These are phyloP conservation scores for Hippasteria phrygiana DNA, from an alignment of 53 echinoderm and acorn worm genomes.

Conservation along the genomic window DNA sequence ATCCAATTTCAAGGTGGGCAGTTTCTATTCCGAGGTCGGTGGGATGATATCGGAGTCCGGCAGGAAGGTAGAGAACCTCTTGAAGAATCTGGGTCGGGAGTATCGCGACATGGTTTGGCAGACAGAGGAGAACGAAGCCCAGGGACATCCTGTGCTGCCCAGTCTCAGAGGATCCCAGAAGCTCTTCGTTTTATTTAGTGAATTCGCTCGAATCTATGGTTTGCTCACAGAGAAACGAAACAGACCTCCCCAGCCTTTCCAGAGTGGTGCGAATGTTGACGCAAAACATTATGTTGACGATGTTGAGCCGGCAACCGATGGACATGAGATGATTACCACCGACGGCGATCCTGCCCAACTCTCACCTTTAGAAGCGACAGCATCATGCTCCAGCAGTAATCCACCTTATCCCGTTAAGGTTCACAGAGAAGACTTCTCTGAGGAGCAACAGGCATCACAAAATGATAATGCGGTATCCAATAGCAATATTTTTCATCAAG, in stretches of 20 bases:
- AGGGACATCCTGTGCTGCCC: neutral
- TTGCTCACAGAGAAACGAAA: conserved; percentile 22
- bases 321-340: neutral
- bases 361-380: neutral
- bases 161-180: conserved; percentile 36
- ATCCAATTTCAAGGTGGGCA: conserved; percentile 28
- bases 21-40: conserved; percentile 40
- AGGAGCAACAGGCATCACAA: neutral
- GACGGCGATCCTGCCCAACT: neutral
- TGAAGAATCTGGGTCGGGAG: conserved; percentile 55
- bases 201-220: conserved; percentile 30
- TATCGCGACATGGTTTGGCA: conserved; percentile 43
- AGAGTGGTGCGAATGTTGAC: neutral
- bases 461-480: neutral
- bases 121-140: conserved; percentile 26
- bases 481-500: neutral
- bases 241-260: neutral
- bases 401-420: conserved; percentile 21
- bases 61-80: conserved; percentile 49
- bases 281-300: neutral
- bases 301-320: neutral
- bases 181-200: conserved; percentile 30
- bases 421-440: conserved; percentile 9
- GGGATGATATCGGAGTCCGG: conserved; percentile 17
- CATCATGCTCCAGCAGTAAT: neutral